Percentiles rank a stretch among this genome's conserved stretches.
Conservation (phyloP, 2,888 invertebrate genomes). For the Habroteleia sp. region DNA sequence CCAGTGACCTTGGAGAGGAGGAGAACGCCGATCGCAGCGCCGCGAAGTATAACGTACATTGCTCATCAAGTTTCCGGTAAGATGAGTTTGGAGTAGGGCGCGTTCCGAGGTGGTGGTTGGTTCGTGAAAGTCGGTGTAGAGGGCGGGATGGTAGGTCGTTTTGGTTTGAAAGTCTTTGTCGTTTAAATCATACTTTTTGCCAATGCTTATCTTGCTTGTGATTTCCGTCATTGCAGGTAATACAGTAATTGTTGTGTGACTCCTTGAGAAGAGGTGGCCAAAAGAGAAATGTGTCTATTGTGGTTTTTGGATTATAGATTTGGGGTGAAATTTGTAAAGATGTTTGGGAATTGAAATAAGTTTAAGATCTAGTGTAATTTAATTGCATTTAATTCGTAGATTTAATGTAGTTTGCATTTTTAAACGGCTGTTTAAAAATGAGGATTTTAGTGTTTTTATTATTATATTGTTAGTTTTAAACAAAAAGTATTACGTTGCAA, state of each 20-base stretch:
- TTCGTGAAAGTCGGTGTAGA: constrained; percentile 17
- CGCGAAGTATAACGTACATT: constrained; percentile 80
- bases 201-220: constrained; percentile 30
- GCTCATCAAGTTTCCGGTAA: constrained; percentile 61
- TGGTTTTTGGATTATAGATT: too few species aligned
- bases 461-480: too few species aligned
- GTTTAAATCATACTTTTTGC: constrained; percentile 29
- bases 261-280: too few species aligned
- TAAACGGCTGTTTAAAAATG: too few species aligned
- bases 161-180: constrained; percentile 17
- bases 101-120: constrained; percentile 21
- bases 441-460: too few species aligned
- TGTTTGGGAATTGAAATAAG: too few species aligned
- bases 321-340: too few species aligned
- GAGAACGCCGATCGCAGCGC: constrained; percentile 83
- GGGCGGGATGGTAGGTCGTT: constrained; percentile 45
- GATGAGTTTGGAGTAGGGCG: constrained; percentile 40
- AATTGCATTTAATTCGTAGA: too few species aligned
- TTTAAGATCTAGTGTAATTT: too few species aligned
- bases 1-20: constrained; percentile 79
- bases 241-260: constrained; percentile 26
- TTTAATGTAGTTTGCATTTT: too few species aligned
- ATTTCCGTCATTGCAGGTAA: constrained; percentile 41
- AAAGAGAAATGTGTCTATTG: too few species aligned
- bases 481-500: too few species aligned